These are phyloP conservation scores for Rhopalosiphum maidis DNA, from an alignment of 1,140 invertebrate species.

Conservation along the genomic window DNA sequence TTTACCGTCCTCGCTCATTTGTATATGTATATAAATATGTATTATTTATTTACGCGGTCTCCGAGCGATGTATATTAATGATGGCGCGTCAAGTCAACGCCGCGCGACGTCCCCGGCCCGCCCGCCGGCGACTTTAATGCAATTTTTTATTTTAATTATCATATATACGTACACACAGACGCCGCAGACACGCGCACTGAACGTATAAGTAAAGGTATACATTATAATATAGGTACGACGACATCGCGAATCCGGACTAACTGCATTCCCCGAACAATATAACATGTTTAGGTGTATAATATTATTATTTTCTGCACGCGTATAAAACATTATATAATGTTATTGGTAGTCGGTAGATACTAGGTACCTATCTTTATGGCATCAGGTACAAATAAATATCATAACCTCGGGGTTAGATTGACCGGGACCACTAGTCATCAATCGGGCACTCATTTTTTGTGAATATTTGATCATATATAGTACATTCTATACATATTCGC, in stretches of 20 bases:
- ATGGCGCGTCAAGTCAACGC: background rate
- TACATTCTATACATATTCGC: background rate
- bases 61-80: background rate
- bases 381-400: background rate
- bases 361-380: background rate
- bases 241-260: slow-evolving; percentile 40
- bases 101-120: background rate
- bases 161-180: background rate
- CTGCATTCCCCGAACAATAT: slow-evolving; percentile 15
- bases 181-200: background rate
- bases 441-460: background rate
- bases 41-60: background rate
- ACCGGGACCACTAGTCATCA: background rate
- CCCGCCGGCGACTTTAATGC: background rate
- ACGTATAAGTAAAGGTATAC: background rate
- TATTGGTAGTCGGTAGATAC: background rate
- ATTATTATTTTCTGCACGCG: background rate
- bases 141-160: slow-evolving; percentile 8
- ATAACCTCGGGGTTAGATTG: background rate
- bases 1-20: background rate
- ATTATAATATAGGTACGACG: background rate
- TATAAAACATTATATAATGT: background rate
- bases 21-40: background rate
- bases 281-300: background rate
- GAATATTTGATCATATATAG: background rate